These are phyloP conservation scores for Drosophila atroscutellata DNA, from an alignment of 2,888 invertebrate genomes.

Conservation along the genomic window DNA sequence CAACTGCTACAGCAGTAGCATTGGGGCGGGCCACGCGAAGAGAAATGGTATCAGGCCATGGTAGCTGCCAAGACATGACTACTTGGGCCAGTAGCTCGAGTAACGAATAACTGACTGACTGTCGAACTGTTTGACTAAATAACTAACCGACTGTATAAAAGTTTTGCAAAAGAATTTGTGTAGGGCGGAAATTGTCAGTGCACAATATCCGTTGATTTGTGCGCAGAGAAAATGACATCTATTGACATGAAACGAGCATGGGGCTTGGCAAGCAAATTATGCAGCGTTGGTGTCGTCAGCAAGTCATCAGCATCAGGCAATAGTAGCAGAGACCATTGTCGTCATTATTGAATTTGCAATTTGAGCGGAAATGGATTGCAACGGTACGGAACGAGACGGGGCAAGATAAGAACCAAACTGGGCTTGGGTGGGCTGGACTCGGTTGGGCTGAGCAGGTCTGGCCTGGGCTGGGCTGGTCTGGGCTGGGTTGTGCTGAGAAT, in stretches of 20 bases:
- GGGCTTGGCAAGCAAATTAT: constrained; percentile 53
- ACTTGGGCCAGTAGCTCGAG: not conserved
- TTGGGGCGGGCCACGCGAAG: not conserved
- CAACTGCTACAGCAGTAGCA: not conserved
- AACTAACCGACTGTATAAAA: constrained; percentile 17
- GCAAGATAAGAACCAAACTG: not conserved
- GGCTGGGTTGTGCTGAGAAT: not conserved
- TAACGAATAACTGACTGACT: not conserved
- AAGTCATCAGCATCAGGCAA: constrained; percentile 35
- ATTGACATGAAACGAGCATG: constrained; percentile 62
- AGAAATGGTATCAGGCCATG: constrained; percentile 9
- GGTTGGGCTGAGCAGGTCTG: not conserved
- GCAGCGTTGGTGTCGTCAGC: constrained; percentile 31
- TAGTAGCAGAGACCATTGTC: constrained; percentile 34
- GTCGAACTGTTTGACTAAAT: constrained; percentile 1
- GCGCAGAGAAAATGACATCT: constrained; percentile 70
- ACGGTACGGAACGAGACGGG: not conserved
- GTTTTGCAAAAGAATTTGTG: constrained; percentile 30
- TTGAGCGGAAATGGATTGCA: constrained; percentile 50
- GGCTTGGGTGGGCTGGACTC: not conserved
- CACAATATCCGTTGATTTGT: constrained; percentile 79
- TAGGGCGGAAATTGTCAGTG: constrained; percentile 77
- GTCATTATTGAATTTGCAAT: constrained; percentile 42
- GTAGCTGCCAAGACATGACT: not conserved
- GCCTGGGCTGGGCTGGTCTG: not conserved